Conservation (phyloP, 2,113 vertebrate species). For the Oryctolagus cuniculus region DNA sequence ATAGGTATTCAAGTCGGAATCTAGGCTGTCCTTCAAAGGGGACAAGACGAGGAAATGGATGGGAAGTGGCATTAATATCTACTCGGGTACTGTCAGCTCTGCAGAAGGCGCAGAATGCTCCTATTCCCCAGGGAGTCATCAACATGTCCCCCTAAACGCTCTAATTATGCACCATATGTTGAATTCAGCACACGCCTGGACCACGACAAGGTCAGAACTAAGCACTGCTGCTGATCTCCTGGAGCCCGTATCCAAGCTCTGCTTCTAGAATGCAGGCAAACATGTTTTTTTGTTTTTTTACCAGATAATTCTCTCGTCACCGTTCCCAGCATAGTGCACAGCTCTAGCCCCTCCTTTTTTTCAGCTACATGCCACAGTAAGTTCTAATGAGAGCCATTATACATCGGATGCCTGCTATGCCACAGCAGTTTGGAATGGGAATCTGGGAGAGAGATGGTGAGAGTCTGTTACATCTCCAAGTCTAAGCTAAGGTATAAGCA, state of each 20-base stretch:
- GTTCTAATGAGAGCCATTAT: constrained; percentile 21
- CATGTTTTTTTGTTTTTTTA: background rate
- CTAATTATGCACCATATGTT: constrained; percentile 70
- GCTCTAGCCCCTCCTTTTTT: constrained; percentile 7
- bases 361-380: background rate
- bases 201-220: constrained; percentile 62
- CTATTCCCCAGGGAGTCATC: constrained; percentile 50
- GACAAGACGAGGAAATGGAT: constrained; percentile 68
- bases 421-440: background rate
- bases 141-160: background rate
- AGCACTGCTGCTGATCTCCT: background rate
- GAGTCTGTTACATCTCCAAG: background rate
- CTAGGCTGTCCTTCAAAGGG: constrained; percentile 64
- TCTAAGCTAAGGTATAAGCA: background rate
- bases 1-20: constrained; percentile 77
- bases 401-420: background rate
- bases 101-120: background rate
- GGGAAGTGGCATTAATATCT: constrained; percentile 26
- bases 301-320: constrained; percentile 32
- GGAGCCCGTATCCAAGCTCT: background rate
- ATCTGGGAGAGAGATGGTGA: background rate
- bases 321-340: background rate
- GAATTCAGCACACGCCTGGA: background rate
- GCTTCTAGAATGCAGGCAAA: constrained; percentile 19
- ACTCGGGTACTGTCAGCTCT: background rate